These are phyloP conservation scores for Zeugodacus cucurbitae DNA, from an alignment of 1,140 invertebrate species.

Conservation along the genomic window DNA sequence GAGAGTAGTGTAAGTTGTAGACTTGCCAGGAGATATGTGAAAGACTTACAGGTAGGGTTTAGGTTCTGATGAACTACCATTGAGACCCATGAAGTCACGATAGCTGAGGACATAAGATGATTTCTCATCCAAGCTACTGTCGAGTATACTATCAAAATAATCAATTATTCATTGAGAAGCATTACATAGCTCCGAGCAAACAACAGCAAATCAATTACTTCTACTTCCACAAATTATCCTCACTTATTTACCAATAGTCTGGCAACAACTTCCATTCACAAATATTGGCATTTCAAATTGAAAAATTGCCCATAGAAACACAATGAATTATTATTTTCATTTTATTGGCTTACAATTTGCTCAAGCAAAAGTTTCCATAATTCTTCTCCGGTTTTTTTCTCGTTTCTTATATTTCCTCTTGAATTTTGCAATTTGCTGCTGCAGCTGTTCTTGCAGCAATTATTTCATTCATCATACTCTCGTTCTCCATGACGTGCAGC, in stretches of 20 bases:
- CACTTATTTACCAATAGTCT: neutral
- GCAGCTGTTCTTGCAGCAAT: neutral
- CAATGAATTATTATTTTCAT: conserved; percentile 12
- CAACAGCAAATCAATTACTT: neutral
- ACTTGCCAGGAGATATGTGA: too few species aligned
- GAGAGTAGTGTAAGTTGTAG: too few species aligned
- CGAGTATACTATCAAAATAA: neutral
- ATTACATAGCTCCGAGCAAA: neutral
- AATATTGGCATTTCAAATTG: conserved; percentile 20
- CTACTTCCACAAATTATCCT: neutral
- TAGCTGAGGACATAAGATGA: too few species aligned
- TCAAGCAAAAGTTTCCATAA: neutral
- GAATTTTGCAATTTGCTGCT: neutral
- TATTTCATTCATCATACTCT: neutral
- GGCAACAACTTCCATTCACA: neutral
- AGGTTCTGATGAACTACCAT: too few species aligned
- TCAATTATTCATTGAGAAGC: neutral
- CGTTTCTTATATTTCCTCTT: neutral
- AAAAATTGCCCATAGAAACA: neutral
- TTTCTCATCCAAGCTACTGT: neutral
- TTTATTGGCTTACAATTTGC: neutral
- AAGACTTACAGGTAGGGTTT: too few species aligned
- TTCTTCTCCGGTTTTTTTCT: neutral
- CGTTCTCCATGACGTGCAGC: neutral
- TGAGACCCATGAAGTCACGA: too few species aligned